Conservation (phyloP, 2,113 vertebrate genomes). For the Gila orcuttii region DNA sequence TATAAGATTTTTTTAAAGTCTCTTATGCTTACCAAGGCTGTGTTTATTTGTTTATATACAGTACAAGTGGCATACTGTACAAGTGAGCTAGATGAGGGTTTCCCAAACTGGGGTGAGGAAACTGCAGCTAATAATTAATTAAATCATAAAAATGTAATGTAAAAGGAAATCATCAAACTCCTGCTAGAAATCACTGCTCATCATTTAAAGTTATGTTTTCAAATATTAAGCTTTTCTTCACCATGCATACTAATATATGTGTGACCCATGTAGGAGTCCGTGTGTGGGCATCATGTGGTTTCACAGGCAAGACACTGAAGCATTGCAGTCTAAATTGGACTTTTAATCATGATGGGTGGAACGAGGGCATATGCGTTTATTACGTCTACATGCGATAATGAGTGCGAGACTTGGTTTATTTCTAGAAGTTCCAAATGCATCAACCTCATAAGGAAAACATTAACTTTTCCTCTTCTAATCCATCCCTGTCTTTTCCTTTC, state of each 20-base stretch:
- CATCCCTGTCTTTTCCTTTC: neutral
- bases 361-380: neutral
- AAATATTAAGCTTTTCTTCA: neutral
- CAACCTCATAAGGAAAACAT: neutral
- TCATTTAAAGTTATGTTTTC: neutral
- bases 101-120: neutral
- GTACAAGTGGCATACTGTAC: neutral
- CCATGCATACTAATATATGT: neutral
- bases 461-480: neutral
- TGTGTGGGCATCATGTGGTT: neutral
- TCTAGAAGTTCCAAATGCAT: neutral
- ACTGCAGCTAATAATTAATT: neutral
- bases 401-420: slow-evolving; percentile 27
- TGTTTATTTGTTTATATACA: too few species aligned
- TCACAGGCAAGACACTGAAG: neutral
- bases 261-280: neutral
- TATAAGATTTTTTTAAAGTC: too few species aligned
- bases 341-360: neutral
- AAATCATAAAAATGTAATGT: neutral
- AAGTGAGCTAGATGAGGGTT: neutral
- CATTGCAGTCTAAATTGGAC: neutral
- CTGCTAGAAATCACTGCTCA: neutral
- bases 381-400: neutral
- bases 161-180: neutral
- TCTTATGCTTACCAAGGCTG: too few species aligned